Base-by-base conservation (phyloP, 2,797 vertebrate species). In the Galaxias olidus region DNA sequence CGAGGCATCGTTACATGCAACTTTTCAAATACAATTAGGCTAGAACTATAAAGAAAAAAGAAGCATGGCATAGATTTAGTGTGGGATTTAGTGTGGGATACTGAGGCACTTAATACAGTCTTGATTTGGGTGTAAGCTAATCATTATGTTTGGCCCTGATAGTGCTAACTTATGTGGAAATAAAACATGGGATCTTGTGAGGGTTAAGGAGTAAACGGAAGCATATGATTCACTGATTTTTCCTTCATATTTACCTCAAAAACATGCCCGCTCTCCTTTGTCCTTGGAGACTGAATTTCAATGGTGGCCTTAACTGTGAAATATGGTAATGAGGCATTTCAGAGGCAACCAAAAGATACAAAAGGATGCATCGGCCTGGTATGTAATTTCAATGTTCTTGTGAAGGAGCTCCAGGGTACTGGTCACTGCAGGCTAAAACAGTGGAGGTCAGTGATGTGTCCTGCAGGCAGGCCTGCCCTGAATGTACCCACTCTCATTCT, bases 21-120 rank as follows among this genome's bases (percentile, higher is more conserved):
- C 60, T 54, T 61, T 69, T 69, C 61, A 64, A 72, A 66, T n/a
- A 40, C 51, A 73, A 67, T 76, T 69, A 56, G 54, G 65, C 42
- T 65, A 66, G 59, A n/a, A n/a, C n/a, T n/a, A n/a, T n/a, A n/a
- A n/a, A n/a, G n/a, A n/a, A n/a, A n/a, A 56, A 61, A 47, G 64
- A 59, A 69, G 30, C 10, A 58, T 10, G 9, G 14, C 40, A 12
- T 50, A 18, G 14, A 20, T 9, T 14, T 52, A n/a, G n/a, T n/a
- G n/a, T n/a, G n/a, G n/a, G n/a, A n/a, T n/a, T 43, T 10, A 1
- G 15, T 9, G 41, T 19, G 15, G 19, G 18, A 47, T 55, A n/a
- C 18, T 9, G 14, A 1, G 10, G 12, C 57, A 45, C 42, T 4
- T 9, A 43, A 41, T 20, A n/a, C 42, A 63, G 43, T n/a, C n/a